phyloP scores from a whole-genome alignment of 2,888 invertebrate genomes.

The Tetanocera ferruginea region DNA sequence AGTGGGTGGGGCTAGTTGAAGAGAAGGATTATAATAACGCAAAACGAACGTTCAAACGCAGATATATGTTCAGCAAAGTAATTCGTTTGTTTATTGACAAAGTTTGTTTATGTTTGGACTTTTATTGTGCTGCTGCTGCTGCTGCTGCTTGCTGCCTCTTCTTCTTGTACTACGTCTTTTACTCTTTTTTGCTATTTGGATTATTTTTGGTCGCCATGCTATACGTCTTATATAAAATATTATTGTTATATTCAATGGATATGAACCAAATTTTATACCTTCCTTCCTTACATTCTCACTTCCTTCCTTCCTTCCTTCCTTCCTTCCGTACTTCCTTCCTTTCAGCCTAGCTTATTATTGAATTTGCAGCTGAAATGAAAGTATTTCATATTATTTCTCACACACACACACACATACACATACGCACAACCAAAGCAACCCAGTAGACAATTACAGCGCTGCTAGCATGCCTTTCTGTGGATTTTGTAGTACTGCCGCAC shows the following conservation, averaged over 20 bases:
- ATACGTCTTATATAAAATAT: neutral
- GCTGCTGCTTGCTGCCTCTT: neutral
- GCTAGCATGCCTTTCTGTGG: too few relatives aligned
- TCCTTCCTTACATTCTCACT: too few relatives aligned
- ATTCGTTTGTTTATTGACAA: constrained; percentile 15
- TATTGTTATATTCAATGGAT: neutral
- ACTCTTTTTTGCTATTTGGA: neutral
- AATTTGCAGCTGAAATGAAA: too few relatives aligned
- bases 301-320: too few relatives aligned
- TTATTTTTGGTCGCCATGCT: neutral
- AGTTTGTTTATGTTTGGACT: neutral
- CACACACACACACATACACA: too few relatives aligned
- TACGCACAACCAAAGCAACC: too few relatives aligned
- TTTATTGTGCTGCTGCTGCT: neutral
- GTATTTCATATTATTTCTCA: too few relatives aligned
- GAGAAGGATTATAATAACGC: neutral
- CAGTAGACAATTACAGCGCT: too few relatives aligned
- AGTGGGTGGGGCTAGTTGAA: neutral
- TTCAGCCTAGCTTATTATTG: too few relatives aligned
- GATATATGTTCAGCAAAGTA: neutral
- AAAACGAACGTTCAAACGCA: neutral
- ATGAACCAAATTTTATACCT: too few relatives aligned
- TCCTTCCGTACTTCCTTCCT: too few relatives aligned
- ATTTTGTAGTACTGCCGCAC: too few relatives aligned
- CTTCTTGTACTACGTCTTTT: neutral